These are phyloP conservation scores for Himalopsyche tibetana DNA, from an alignment of 2,888 invertebrate genomes.

Conservation along the genomic window DNA sequence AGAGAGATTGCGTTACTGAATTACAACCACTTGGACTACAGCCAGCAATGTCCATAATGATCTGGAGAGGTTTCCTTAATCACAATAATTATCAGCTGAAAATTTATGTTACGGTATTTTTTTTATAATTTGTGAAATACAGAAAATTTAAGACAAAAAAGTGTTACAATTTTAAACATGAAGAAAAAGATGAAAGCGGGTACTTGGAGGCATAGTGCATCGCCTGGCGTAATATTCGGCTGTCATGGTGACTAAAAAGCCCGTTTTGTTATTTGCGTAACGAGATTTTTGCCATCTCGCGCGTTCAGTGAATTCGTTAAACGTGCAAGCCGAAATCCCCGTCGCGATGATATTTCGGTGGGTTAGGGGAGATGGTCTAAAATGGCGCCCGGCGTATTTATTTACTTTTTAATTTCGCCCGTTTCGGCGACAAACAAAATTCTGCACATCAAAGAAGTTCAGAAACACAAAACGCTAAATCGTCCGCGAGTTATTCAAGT, in stretches of 20 bases:
- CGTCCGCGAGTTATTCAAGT: no score
- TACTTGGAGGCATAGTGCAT: no score
- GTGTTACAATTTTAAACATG: no score
- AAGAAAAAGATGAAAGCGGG: no score
- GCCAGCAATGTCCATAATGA: no score
- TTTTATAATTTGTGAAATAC: no score
- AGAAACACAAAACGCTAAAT: neutral
- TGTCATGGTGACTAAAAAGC: neutral
- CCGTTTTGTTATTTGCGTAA: constrained; percentile 28
- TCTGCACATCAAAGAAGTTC: constrained; percentile 11
- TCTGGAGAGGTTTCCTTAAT: no score
- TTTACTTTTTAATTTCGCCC: constrained; percentile 31
- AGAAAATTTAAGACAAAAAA: no score
- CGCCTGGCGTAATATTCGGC: neutral
- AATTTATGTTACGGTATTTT: no score
- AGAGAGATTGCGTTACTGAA: no score
- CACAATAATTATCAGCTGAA: no score
- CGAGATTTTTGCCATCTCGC: constrained; percentile 34
- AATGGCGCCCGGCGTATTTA: neutral
- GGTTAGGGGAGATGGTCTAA: neutral
- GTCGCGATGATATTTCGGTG: neutral
- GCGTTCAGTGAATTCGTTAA: constrained; percentile 39
- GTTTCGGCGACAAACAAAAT: constrained; percentile 1
- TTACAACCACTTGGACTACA: no score
- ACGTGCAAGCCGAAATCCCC: neutral